Percentiles rank a stretch among this genome's conserved stretches.
Evolutionary conservation across 2,888 invertebrate genomes (phyloP).

Genomic region (Pediacus dermestoides): DNA sequence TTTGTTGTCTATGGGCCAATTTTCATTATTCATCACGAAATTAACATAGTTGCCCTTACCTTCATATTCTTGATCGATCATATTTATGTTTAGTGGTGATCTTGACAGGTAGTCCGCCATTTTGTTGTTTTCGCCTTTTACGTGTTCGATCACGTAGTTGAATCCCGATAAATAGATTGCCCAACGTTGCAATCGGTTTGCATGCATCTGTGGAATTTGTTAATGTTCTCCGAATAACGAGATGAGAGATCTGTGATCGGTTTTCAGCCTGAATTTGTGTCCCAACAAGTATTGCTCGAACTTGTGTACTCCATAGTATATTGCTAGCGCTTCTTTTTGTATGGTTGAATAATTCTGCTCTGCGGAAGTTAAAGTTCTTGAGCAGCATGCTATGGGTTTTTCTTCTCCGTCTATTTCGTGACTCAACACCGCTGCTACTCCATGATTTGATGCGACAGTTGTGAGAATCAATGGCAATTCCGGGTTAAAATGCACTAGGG

Average conservation of each 20-base stretch:
- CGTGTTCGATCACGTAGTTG: not conserved
- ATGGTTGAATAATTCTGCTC: conserved; percentile 11
- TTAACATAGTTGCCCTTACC: no score
- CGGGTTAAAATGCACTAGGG: conserved; percentile 16
- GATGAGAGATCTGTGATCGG: conserved; percentile 38
- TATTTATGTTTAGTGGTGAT: no score
- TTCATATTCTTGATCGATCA: no score
- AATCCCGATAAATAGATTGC: conserved; percentile 6
- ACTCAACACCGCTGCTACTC: conserved; percentile 12
- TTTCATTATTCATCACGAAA: no score
- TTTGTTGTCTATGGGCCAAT: no score
- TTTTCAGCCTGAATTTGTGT: conserved; percentile 22
- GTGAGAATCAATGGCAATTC: conserved; percentile 18
- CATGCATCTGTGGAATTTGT: conserved; percentile 35
- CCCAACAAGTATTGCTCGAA: conserved; percentile 12
- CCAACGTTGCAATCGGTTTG: conserved; percentile 38
- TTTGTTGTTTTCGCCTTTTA: not conserved
- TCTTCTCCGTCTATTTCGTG: conserved; percentile 9
- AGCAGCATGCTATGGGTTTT: conserved; percentile 9
- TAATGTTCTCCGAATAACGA: conserved; percentile 33
- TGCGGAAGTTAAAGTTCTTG: conserved; percentile 6
- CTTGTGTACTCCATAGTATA: conserved; percentile 3
- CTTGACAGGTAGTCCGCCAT: not conserved
- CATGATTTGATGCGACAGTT: conserved; percentile 17
- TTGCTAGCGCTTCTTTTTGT: conserved; percentile 9